phyloP scores from a whole-genome alignment of 2,888 invertebrate species.

The Leptothorax acervorum region DNA sequence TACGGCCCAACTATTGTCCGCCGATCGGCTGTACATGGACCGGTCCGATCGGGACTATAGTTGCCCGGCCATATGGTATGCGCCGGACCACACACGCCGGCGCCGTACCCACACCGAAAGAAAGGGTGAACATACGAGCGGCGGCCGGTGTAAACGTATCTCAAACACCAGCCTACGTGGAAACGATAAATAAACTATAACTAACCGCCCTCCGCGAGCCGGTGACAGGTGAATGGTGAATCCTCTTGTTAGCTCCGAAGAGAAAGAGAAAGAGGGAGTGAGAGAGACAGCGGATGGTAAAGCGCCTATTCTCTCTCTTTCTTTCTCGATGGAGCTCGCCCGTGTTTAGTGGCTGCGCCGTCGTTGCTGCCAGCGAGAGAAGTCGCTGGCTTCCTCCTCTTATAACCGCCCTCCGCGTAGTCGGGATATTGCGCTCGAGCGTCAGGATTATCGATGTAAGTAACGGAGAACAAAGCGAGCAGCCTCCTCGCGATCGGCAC shows the following conservation, averaged over 20 bases:
- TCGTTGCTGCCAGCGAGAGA: conserved; percentile 61
- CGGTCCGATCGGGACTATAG: conserved; percentile 77
- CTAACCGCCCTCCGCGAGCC: conserved; percentile 83
- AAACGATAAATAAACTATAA: conserved; percentile 85
- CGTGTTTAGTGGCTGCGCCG: conserved; percentile 13
- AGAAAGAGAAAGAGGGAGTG: conserved; percentile 53
- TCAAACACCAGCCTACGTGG: conserved; percentile 82
- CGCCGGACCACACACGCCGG: conserved; percentile 85
- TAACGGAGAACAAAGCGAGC: conserved; percentile 74
- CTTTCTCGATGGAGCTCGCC: conserved; percentile 1
- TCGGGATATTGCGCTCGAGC: conserved; percentile 68
- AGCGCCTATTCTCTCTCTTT: conserved; percentile 9
- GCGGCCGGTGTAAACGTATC: conserved; percentile 78
- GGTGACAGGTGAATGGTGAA: conserved; percentile 85
- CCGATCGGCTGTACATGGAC: conserved; percentile 13
- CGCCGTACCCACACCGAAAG: conserved; percentile 82
- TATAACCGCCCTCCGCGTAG: conserved; percentile 67
- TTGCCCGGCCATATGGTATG: conserved; percentile 80
- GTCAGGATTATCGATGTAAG: conserved; percentile 73
- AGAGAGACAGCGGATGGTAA: background rate
- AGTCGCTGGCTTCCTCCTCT: conserved; percentile 70
- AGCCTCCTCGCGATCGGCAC: conserved; percentile 64
- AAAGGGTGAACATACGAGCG: conserved; percentile 81
- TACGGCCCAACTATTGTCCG: conserved; percentile 69
- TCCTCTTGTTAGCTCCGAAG: conserved; percentile 83